A percentile compares a stretch with the other conserved stretches of the same genome.
phyloP scores from a whole-genome alignment of 1,140 invertebrate species.

The Physella acuta region DNA sequence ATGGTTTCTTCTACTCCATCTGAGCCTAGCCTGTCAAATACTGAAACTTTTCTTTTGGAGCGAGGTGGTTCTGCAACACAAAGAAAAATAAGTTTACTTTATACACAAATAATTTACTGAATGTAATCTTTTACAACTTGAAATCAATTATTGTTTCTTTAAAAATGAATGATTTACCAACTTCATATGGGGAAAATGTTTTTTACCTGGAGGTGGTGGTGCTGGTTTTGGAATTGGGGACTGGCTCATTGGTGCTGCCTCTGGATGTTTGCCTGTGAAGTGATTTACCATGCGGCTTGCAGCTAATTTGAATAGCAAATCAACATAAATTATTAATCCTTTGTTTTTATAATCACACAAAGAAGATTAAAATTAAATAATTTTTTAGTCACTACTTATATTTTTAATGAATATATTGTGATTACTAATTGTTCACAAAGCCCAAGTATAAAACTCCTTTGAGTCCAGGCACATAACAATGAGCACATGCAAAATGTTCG shows the following conservation, averaged over 20 bases:
- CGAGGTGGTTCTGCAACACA: conserved; percentile 7
- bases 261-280: conserved; percentile 44
- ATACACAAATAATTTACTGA: background rate
- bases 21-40: conserved; percentile 56
- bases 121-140: background rate
- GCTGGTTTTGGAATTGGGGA: conserved; percentile 33
- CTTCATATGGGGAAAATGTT: too few species aligned
- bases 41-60: conserved; percentile 44
- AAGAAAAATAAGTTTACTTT: background rate
- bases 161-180: too few species aligned
- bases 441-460: background rate
- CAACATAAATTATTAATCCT: too few species aligned
- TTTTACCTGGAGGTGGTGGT: background rate
- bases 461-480: background rate
- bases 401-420: too few species aligned
- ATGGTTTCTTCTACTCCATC: conserved; percentile 27
- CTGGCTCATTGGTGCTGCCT: conserved; percentile 46
- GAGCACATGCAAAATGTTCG: too few species aligned
- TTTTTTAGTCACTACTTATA: too few species aligned
- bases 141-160: too few species aligned
- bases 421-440: too few species aligned
- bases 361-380: too few species aligned
- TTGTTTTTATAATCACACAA: too few species aligned
- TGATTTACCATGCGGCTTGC: conserved; percentile 53
- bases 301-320: too few species aligned